Percentiles rank a stretch among this genome's conserved stretches.
phyloP scores from a whole-genome alignment of 2,113 vertebrate species.

The Mobula birostris region DNA sequence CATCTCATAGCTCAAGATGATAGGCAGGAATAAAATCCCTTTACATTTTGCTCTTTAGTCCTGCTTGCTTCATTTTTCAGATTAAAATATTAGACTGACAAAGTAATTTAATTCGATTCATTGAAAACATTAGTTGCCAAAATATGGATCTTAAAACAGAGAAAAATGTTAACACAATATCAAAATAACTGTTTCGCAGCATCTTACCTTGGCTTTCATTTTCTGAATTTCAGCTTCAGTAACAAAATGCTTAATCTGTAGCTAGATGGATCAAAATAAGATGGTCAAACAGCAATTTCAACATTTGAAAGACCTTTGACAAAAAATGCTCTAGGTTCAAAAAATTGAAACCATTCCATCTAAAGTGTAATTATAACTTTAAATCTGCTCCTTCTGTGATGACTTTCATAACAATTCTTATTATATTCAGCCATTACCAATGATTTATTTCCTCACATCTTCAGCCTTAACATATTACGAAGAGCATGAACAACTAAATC shows the following conservation, averaged over 20 bases:
- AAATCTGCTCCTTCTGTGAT: slow-evolving; percentile 48
- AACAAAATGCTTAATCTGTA: slow-evolving; percentile 97
- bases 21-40: too few relatives aligned
- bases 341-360: slow-evolving; percentile 44
- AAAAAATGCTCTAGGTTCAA: slow-evolving; percentile 47
- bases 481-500: slow-evolving; percentile 39
- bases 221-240: slow-evolving; percentile 98
- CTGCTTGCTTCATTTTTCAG: not conserved
- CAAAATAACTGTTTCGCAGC: not conserved
- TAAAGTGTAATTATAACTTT: slow-evolving; percentile 65
- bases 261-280: slow-evolving; percentile 57
- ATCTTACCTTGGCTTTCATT: slow-evolving; percentile 95
- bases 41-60: not conserved
- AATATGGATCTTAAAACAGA: not conserved
- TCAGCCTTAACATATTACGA: slow-evolving; percentile 43
- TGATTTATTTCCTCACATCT: slow-evolving; percentile 47
- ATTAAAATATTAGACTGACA: not conserved
- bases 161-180: slow-evolving; percentile 1
- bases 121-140: not conserved
- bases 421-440: slow-evolving; percentile 50
- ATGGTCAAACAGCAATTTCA: slow-evolving; percentile 36
- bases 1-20: too few relatives aligned
- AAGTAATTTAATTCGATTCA: not conserved
- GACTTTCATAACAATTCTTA: slow-evolving; percentile 48
- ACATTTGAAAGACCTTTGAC: slow-evolving; percentile 45